A percentile compares a stretch with the other conserved stretches of the same genome.
Evolutionary conservation across 2,888 invertebrate genomes (phyloP).

Genomic region (Nebria brevicollis): DNA sequence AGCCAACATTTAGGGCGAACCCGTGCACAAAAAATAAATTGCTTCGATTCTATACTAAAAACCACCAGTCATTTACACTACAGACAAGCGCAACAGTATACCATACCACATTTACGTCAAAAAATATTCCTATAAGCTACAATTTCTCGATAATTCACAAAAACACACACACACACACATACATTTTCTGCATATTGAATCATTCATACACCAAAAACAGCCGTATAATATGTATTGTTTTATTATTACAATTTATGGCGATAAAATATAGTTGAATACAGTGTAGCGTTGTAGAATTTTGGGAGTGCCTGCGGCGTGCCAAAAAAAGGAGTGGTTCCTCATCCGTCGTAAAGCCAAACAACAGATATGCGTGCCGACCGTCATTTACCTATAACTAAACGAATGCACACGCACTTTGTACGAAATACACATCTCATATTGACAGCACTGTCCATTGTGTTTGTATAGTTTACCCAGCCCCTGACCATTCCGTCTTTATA

Average conservation of each 20-base stretch:
- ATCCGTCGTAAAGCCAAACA: conserved; percentile 25
- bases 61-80: neutral
- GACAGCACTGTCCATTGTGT: too few relatives aligned
- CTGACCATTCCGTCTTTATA: too few relatives aligned
- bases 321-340: conserved; percentile 55
- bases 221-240: neutral
- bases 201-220: neutral
- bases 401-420: conserved; percentile 13
- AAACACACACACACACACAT: too few relatives aligned
- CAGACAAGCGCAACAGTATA: neutral
- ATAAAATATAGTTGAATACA: too few relatives aligned
- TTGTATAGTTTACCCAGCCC: too few relatives aligned
- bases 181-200: too few relatives aligned
- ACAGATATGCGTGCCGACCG: conserved; percentile 34
- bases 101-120: too few relatives aligned
- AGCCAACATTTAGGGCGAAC: conserved; percentile 48
- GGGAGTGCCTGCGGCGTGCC: conserved; percentile 51
- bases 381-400: conserved; percentile 30
- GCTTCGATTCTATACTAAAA: conserved; percentile 23
- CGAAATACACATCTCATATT: neutral
- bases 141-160: too few relatives aligned
- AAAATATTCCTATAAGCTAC: too few relatives aligned
- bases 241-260: too few relatives aligned
- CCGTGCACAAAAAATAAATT: conserved; percentile 55
- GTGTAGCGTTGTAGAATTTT: neutral